Evolutionary conservation across 2,888 invertebrate genomes (phyloP), one percentile per base, ranked within the genome.

Genomic region (Odontothrips loti): DNA sequence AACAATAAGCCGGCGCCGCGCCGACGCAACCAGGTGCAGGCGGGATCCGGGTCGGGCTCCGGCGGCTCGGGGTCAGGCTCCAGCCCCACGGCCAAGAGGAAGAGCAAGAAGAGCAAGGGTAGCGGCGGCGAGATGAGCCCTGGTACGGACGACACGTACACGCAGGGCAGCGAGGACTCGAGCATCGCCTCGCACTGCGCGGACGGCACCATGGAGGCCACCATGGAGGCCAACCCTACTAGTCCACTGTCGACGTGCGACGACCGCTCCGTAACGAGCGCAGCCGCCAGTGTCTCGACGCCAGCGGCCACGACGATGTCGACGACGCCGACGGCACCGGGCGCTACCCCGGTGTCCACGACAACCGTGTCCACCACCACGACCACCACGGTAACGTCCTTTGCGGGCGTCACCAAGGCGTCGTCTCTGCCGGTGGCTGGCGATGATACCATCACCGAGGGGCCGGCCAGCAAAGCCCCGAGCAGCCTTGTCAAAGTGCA

Each of bases 1-100:
- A 94, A 94, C 85, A 93, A 94, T 86, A 94, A 94, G 86, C 94
- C 94, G 0, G 94, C 94, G 0, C 94, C 94, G 0, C 89, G 94
- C 79, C 89, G 94, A 84, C 89, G 94, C 81, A 91, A 93, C 0
- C 93, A 94, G 86, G 92, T 92, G 20, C 93, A 93, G 0, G 91
- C 93, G 1, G 93, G 92, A 79, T 90, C 91, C 0, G 68, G 23
- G 68, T 27, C 58, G 20, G 58, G 58, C 17, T 58, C 58, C 11
- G 58, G 34, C 34, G 34, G 58, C 58, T 58, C 58, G 58, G 91
- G 91, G 79, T 90, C 91, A 0, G 68, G 23, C 23, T 27, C 68
- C 68, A 75, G 68, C 68, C 68, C 68, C 12, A 75, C 68, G 9
- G 27, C 11, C 68, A 93, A 93, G 83, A 90, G 93, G 79, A 92